Evolutionary conservation across 2,888 invertebrate species (phyloP).

Genomic region (Zele albiditarsus): DNA sequence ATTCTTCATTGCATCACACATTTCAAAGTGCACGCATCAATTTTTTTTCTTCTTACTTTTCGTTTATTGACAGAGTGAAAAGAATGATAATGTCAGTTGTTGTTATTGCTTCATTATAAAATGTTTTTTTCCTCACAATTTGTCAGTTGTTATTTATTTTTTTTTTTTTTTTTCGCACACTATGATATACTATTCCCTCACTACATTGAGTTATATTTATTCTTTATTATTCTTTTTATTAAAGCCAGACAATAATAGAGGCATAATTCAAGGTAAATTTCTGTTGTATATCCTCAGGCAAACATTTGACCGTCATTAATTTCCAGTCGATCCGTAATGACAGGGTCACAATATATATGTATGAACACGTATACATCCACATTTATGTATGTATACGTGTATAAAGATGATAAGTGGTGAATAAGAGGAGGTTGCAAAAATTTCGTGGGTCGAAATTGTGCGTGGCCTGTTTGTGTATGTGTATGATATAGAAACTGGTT

Average conservation of each 20-base stretch:
- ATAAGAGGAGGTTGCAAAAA: conserved; percentile 24
- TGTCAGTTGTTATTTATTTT: not conserved
- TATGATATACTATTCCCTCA: not conserved
- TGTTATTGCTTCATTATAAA: not conserved
- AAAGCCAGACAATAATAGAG: conserved; percentile 10
- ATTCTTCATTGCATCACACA: conserved; percentile 5
- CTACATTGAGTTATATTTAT: not conserved
- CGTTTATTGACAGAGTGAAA: not conserved
- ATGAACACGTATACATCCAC: not conserved
- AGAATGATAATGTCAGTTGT: not conserved
- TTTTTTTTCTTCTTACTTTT: not conserved
- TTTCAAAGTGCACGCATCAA: not conserved
- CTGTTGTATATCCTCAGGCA: conserved; percentile 24
- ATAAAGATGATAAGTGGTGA: conserved; percentile 4
- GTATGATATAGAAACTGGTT: conserved; percentile 9
- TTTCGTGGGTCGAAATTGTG: conserved; percentile 25
- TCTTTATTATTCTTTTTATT: not conserved
- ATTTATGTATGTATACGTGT: not conserved
- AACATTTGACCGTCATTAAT: conserved; percentile 38
- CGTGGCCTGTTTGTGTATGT: conserved; percentile 8
- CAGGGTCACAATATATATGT: conserved; percentile 28
- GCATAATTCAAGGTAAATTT: conserved; percentile 21
- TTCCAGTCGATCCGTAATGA: conserved; percentile 40
- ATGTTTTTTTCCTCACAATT: not conserved
- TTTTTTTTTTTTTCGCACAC: not conserved